Percentiles rank a stretch among this genome's conserved stretches.
phyloP scores from a whole-genome alignment of 2,888 invertebrate species.

The Crematogaster levior region DNA sequence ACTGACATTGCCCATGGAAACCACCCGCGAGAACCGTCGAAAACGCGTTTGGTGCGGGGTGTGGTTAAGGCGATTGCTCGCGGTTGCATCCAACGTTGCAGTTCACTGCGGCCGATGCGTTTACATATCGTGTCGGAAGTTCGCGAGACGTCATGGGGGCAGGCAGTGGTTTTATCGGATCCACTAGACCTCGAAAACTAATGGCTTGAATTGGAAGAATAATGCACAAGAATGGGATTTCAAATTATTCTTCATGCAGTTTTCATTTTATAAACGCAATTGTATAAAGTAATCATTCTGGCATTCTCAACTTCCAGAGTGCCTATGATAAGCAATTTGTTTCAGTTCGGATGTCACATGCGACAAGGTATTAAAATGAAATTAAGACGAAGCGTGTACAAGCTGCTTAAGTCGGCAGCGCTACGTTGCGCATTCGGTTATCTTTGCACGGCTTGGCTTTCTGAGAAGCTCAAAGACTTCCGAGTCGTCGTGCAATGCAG shows the following conservation, averaged over 20 bases:
- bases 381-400: constrained; percentile 10
- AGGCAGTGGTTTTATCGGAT: not conserved
- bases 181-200: not conserved
- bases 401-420: constrained; percentile 13
- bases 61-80: constrained; percentile 75
- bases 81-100: constrained; percentile 54
- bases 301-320: not conserved
- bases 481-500: constrained; percentile 61
- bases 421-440: constrained; percentile 48
- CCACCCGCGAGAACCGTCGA: constrained; percentile 60
- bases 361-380: constrained; percentile 15
- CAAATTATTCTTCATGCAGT: not conserved
- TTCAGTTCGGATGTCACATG: not conserved
- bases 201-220: not conserved
- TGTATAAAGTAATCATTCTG: not conserved
- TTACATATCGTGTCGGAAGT: not conserved
- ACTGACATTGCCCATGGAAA: constrained; percentile 74
- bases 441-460: constrained; percentile 66
- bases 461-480: constrained; percentile 66
- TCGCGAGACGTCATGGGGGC: not conserved
- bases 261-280: not conserved
- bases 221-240: not conserved
- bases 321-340: not conserved
- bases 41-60: constrained; percentile 71
- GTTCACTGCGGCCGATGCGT: constrained; percentile 46